Percentiles rank a stretch among this genome's conserved stretches.
Evolutionary conservation across 2,113 vertebrate species (phyloP).

Genomic region (Myotis yumanensis): DNA sequence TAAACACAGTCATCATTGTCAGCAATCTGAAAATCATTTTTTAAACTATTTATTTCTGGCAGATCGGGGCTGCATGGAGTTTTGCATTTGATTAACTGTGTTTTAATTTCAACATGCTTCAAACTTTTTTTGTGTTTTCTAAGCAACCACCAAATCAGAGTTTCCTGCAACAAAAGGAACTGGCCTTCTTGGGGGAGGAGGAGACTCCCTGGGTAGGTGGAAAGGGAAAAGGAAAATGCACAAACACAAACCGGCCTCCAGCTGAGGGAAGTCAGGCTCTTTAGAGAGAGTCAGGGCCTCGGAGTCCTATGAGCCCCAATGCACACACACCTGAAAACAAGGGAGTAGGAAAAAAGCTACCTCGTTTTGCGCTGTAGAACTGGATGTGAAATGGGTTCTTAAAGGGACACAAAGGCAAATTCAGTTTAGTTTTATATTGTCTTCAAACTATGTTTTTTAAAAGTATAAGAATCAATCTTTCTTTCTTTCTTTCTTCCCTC

Average conservation of each 20-base stretch:
- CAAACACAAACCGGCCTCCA: constrained; percentile 46
- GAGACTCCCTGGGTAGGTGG: constrained; percentile 47
- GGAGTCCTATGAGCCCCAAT: constrained; percentile 57
- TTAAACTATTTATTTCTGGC: constrained; percentile 81
- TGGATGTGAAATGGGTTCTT: constrained; percentile 40
- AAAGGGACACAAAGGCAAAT: background rate
- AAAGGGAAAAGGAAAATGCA: constrained; percentile 55
- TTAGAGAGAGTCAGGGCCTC: constrained; percentile 17
- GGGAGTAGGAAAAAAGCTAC: constrained; percentile 17
- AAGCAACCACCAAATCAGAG: constrained; percentile 27
- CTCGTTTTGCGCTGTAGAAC: background rate
- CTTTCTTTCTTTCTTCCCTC: too few relatives aligned
- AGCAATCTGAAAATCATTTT: constrained; percentile 78
- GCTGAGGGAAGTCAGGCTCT: constrained; percentile 37
- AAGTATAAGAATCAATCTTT: background rate
- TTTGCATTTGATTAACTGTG: constrained; percentile 77
- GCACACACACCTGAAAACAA: background rate
- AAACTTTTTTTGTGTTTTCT: constrained; percentile 64
- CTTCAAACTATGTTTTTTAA: background rate
- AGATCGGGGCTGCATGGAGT: constrained; percentile 69
- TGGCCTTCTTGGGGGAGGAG: background rate
- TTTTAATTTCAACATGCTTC: constrained; percentile 76
- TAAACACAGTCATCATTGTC: constrained; percentile 83
- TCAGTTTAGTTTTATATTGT: background rate
- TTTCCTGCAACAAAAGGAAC: constrained; percentile 69